These are phyloP conservation scores for Mustelus asterias DNA, from an alignment of 2,113 vertebrate genomes.

Conservation along the genomic window DNA sequence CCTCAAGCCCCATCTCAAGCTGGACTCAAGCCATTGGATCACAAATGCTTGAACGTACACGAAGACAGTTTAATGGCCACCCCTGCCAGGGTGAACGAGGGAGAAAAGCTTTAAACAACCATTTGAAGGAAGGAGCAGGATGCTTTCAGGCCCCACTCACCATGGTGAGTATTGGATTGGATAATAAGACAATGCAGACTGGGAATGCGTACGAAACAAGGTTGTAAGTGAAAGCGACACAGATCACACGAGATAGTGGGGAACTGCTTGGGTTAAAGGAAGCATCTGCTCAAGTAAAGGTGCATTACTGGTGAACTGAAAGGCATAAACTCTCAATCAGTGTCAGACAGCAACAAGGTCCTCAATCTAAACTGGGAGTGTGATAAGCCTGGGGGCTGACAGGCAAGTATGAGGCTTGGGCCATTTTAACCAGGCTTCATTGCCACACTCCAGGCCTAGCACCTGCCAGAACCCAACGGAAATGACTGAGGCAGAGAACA, in stretches of 20 bases:
- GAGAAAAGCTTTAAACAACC: not conserved
- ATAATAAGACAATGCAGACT: not conserved
- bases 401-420: not conserved
- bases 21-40: not conserved
- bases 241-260: not conserved
- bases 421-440: not conserved
- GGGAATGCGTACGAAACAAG: not conserved
- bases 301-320: not conserved
- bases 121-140: not conserved
- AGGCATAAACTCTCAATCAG: not conserved
- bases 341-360: not conserved
- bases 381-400: not conserved
- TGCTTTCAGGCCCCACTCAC: not conserved
- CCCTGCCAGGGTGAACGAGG: not conserved
- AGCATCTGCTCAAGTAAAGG: not conserved
- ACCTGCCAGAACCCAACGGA: no score
- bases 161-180: not conserved
- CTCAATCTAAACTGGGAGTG: not conserved
- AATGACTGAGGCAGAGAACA: not conserved
- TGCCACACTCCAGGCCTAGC: no score
- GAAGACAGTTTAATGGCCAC: not conserved
- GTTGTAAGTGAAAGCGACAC: not conserved
- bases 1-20: not conserved
- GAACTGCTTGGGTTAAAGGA: not conserved
- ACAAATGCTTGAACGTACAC: not conserved